A percentile compares a stretch with the other conserved stretches of the same genome.
Conservation (phyloP, 2,888 invertebrate species). For the Tipula vernalis region DNA sequence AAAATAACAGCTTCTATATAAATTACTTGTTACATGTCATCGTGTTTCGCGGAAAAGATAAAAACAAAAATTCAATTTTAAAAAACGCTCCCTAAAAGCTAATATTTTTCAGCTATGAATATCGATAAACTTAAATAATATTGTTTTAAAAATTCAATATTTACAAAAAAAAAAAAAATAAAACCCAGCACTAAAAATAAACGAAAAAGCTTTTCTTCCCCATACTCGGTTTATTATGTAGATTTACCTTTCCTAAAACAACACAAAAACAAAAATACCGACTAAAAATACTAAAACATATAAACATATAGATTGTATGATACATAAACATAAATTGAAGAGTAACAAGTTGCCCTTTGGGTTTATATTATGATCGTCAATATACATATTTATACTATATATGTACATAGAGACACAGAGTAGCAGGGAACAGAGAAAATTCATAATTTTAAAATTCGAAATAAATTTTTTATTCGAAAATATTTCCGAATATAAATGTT, state of each 20-base stretch:
- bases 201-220: not conserved
- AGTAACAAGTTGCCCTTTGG: conserved; percentile 4
- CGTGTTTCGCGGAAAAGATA: not conserved
- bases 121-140: not conserved
- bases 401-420: not conserved
- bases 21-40: not conserved
- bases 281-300: not conserved
- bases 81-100: not conserved
- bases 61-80: not conserved
- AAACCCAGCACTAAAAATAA: not conserved
- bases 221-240: not conserved
- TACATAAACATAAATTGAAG: not conserved
- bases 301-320: not conserved
- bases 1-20: not conserved
- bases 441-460: not conserved
- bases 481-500: not conserved
- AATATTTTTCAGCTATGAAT: not conserved
- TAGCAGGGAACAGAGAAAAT: not conserved
- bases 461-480: not conserved
- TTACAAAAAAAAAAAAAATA: not conserved
- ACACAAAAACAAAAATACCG: not conserved
- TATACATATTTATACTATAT: not conserved
- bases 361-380: not conserved
- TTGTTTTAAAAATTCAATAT: not conserved
- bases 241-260: not conserved